These are phyloP conservation scores for Camelus bactrianus DNA, from an alignment of 2,113 vertebrate species.

Conservation along the genomic window DNA sequence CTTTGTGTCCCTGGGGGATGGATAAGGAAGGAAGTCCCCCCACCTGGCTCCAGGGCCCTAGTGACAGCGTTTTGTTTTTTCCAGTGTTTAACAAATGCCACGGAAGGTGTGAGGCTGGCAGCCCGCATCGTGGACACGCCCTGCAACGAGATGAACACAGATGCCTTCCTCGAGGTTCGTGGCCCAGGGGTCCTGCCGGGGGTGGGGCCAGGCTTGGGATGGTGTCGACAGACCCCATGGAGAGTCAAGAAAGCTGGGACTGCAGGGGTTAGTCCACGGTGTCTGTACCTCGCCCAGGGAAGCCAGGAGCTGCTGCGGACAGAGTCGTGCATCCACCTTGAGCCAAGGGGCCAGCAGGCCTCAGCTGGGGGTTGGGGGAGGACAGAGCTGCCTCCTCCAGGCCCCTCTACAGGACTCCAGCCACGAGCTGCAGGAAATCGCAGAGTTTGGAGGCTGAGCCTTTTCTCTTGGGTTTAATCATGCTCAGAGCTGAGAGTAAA, in stretches of 20 bases:
- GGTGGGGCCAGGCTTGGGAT: neutral
- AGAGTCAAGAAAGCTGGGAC: neutral
- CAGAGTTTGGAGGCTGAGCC: neutral
- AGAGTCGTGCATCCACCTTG: neutral
- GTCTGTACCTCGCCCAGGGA: neutral
- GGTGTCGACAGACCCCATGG: neutral
- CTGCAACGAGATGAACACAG: constrained; percentile 98
- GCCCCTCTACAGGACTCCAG: neutral
- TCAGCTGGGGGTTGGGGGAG: neutral
- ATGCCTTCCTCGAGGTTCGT: constrained; percentile 94
- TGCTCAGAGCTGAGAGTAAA: neutral
- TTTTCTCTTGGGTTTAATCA: neutral
- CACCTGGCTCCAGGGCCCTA: neutral
- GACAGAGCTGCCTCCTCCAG: neutral
- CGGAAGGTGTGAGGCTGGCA: constrained; percentile 95
- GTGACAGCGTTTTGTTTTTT: neutral
- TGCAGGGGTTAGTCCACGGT: neutral
- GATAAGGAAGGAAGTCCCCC: neutral
- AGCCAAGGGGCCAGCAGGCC: neutral
- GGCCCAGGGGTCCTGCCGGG: neutral
- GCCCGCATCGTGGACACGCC: constrained; percentile 98
- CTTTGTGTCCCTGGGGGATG: neutral
- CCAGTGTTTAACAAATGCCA: constrained; percentile 93
- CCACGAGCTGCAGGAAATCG: constrained; percentile 15
- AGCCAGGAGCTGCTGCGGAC: rapidly evolving